Percentiles rank a stretch among this genome's conserved stretches.
phyloP scores from a whole-genome alignment of 2,113 vertebrate genomes.

The Phaethornis superciliosus region DNA sequence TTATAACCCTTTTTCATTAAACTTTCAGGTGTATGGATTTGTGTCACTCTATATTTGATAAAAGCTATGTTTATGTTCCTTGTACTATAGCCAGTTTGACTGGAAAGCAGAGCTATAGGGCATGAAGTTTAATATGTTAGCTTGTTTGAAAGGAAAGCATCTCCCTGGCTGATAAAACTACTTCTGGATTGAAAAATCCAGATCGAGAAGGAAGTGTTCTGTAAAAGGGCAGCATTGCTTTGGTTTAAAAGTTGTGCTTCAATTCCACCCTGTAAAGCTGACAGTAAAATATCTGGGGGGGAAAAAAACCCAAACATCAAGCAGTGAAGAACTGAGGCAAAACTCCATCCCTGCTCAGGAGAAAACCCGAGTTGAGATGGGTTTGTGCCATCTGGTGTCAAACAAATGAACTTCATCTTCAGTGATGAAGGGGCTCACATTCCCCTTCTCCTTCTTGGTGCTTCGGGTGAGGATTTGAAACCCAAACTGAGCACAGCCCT shows the following conservation, averaged over 20 bases:
- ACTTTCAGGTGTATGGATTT: background rate
- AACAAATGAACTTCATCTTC: background rate
- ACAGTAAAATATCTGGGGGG: background rate
- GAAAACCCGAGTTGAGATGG: background rate
- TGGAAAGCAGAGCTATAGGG: background rate
- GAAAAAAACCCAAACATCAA: background rate
- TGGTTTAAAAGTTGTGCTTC: background rate
- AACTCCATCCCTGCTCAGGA: background rate
- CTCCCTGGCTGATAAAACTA: background rate
- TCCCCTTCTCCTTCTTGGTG: background rate
- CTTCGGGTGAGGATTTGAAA: background rate
- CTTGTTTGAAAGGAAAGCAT: background rate
- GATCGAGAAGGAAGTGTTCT: background rate
- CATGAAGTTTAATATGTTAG: background rate
- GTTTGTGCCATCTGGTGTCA: constrained; percentile 55
- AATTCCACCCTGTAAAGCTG: background rate
- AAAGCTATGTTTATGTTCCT: background rate
- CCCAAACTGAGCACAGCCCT: background rate
- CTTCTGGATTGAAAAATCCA: background rate
- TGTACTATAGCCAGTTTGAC: background rate
- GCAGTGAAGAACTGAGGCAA: background rate
- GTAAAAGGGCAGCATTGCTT: background rate
- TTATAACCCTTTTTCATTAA: background rate
- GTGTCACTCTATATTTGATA: background rate
- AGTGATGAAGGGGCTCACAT: background rate